Conservation (phyloP, 2,113 vertebrate genomes). For the Calyptomena viridis region DNA sequence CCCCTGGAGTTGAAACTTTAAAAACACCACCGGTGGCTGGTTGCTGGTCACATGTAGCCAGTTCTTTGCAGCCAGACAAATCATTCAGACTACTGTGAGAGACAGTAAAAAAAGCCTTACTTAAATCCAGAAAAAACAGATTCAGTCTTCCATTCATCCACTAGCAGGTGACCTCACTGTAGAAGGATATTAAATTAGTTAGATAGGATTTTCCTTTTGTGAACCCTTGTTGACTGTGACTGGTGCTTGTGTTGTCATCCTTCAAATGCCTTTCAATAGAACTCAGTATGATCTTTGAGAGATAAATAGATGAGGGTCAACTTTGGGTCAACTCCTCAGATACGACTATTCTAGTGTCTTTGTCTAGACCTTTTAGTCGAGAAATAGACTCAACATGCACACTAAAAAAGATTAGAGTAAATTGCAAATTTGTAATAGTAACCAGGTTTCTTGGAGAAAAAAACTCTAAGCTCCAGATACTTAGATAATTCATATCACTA, state of each 20-base stretch:
- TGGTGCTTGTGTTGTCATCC: not conserved
- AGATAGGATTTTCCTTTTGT: not conserved
- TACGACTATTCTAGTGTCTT: rapidly evolving
- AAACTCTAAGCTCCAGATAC: not conserved
- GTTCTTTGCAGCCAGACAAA: not conserved
- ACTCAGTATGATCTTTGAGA: not conserved
- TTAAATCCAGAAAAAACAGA: not conserved
- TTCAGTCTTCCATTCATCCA: not conserved
- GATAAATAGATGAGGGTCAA: no score
- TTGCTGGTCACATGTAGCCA: not conserved
- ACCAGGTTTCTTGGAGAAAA: not conserved
- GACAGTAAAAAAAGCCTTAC: not conserved
- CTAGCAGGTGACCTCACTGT: not conserved
- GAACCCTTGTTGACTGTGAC: not conserved
- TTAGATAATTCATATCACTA: not conserved
- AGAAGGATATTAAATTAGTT: not conserved
- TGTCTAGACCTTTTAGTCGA: not conserved
- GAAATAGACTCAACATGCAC: not conserved
- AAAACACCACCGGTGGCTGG: not conserved
- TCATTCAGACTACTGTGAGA: not conserved
- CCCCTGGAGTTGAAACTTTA: not conserved
- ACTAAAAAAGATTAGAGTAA: not conserved
- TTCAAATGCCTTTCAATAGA: not conserved
- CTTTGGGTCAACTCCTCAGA: not conserved
- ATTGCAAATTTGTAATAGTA: not conserved